phyloP scores from a whole-genome alignment of 2,797 vertebrate species.

The Tragelaphus oryx region DNA sequence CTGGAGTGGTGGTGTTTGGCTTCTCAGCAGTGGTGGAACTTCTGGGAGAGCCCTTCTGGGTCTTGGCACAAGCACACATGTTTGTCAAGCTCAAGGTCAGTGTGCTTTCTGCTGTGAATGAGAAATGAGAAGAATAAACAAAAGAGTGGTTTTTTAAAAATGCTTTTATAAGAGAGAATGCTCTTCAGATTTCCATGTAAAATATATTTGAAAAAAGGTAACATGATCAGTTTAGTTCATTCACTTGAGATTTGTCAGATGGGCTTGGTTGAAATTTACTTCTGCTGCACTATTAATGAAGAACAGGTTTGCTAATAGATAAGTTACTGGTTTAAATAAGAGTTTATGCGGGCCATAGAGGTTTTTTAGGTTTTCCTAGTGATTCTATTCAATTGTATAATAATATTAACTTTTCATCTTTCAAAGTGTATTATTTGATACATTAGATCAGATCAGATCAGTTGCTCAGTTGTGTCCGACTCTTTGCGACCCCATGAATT shows the following conservation, averaged over 20 bases:
- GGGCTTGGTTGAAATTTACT: not conserved
- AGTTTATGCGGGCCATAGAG: not conserved
- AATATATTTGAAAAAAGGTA: not conserved
- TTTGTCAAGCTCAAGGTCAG: constrained; percentile 93
- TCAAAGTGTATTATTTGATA: constrained; percentile 17
- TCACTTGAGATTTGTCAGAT: constrained; percentile 37
- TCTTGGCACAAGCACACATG: constrained; percentile 95
- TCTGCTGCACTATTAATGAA: not conserved
- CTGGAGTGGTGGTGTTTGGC: constrained; percentile 90
- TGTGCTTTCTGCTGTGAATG: constrained; percentile 21
- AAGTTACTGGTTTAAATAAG: constrained; percentile 12
- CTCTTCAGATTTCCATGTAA: not conserved
- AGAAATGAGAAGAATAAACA: not conserved
- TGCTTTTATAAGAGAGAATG: not conserved
- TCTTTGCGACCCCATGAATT: too few relatives aligned
- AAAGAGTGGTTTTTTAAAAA: not conserved
- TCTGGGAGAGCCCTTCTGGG: constrained; percentile 93
- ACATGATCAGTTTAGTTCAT: not conserved
- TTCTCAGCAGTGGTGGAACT: constrained; percentile 93
- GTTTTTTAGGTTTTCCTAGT: constrained; percentile 43
- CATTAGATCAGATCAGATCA: not conserved
- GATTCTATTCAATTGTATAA: constrained; percentile 7
- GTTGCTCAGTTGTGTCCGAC: too few relatives aligned
- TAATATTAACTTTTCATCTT: not conserved
- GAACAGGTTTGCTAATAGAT: not conserved